Base-by-base conservation (phyloP, 2,888 invertebrate genomes). In the Lasioglossum leucozonium region DNA sequence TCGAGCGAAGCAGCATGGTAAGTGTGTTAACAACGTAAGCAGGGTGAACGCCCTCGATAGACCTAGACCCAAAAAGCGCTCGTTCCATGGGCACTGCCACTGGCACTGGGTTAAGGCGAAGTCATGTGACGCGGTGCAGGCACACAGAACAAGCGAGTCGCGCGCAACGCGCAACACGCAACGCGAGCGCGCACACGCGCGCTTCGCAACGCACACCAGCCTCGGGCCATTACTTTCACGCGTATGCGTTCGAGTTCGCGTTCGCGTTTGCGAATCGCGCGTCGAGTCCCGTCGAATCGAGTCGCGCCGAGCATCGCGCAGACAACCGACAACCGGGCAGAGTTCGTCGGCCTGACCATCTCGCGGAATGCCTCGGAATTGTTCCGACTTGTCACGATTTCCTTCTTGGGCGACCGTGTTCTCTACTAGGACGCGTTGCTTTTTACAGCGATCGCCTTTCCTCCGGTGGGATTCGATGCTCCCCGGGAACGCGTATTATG, bases 1-100 rank as follows among this genome's bases (percentile, higher is more conserved):
- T 73, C 74, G 85, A 87, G 88, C 86, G 69, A 40, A n/a, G 67
- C 40, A 69, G 82, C 91, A 92, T 91, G 90, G 92, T 91, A 93
- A 93, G 93, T 93, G 93, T 92, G 93, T 92, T 93, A 93, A 92
- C 90, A 91, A 91, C 91, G 91, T 90, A 87, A 89, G 90, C 91
- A 89, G 92, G 94, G 93, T 94, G 93, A 93, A 94, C 91, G 94
- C 91, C 93, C 94, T 93, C 91, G 81, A 87, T 91, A 93, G 94
- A 94, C 94, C 94, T 94, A 94, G 94, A 94, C 94, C 94, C 94
- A 93, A 94, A 94, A 94, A 93, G 89, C 93, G 82, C 89, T 90
- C 92, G 89, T 89, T 92, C 88, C 91, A 88, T 89, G 91, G 88
- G 89, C 91, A 91, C 90, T 87, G 90, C 90, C 91, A 89, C 86